phyloP scores from a whole-genome alignment of 2,888 invertebrate genomes.

The Tanytarsus gracilentus region DNA sequence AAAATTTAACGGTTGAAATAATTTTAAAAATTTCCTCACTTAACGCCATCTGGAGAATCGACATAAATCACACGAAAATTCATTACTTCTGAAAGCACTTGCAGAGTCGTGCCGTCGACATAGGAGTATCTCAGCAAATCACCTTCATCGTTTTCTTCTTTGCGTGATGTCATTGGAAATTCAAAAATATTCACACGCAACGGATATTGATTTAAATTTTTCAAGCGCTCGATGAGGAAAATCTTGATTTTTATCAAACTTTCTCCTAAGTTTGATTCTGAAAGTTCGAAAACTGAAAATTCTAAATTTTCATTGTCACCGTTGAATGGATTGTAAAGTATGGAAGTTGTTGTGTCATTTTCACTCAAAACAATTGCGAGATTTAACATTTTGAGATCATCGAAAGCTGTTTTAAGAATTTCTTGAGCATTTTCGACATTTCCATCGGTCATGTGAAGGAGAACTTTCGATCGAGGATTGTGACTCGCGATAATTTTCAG shows the following conservation, averaged over 20 bases:
- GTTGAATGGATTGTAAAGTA: neutral
- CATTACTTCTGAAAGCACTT: neutral
- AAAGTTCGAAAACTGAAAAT: neutral
- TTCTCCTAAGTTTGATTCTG: neutral
- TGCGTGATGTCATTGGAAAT: neutral
- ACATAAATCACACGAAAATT: slow-evolving; percentile 10
- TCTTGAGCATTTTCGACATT: neutral
- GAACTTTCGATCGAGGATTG: neutral
- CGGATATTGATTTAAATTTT: neutral
- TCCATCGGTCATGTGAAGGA: neutral
- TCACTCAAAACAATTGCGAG: neutral
- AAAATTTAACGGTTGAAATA: too few relatives aligned
- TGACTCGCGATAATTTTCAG: neutral
- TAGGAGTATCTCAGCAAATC: neutral
- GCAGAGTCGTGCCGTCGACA: neutral
- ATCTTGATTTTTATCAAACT: neutral
- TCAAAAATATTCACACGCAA: slow-evolving; percentile 7
- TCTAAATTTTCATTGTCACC: neutral
- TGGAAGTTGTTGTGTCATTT: neutral
- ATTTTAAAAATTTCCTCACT: slow-evolving; percentile 14
- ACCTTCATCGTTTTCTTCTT: neutral
- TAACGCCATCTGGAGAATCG: neutral
- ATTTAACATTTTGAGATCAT: neutral
- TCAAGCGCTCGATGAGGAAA: neutral
- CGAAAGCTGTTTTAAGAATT: neutral